Evolutionary conservation across 2,797 vertebrate species (phyloP).

Genomic region (Smutsia temminckii): DNA sequence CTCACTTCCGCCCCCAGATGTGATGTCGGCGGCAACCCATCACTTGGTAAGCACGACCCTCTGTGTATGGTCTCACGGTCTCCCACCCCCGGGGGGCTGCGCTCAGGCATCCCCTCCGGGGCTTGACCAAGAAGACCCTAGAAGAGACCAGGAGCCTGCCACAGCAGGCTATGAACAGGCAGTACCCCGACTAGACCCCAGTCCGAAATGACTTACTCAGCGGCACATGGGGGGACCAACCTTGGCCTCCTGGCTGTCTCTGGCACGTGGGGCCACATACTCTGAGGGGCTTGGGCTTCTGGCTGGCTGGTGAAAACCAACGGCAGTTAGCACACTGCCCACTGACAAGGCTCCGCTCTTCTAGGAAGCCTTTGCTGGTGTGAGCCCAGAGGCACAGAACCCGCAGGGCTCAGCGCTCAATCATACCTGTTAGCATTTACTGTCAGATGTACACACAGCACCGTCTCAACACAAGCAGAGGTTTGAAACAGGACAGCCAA

Average conservation of each 20-base stretch:
- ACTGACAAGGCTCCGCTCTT: background rate
- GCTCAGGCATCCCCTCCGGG: background rate
- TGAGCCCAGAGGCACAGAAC: background rate
- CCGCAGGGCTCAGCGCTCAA: background rate
- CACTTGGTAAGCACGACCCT: background rate
- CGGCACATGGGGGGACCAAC: background rate
- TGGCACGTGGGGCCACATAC: background rate
- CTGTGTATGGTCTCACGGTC: background rate
- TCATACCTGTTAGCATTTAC: background rate
- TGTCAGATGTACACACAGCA: background rate
- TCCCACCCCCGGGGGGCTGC: background rate
- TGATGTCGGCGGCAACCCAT: background rate
- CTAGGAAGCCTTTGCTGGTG: background rate
- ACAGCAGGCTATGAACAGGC: background rate
- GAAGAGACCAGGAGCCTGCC: background rate
- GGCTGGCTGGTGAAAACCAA: background rate
- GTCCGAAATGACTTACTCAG: background rate
- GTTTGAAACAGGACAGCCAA: background rate
- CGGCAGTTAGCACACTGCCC: background rate
- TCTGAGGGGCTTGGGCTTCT: background rate
- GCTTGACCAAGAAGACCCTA: background rate
- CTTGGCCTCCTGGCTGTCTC: background rate
- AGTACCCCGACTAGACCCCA: rapidly evolving
- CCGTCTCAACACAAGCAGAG: background rate
- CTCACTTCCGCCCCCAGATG: background rate